phyloP scores from a whole-genome alignment of 2,797 vertebrate genomes.

The Acipenser ruthenus region DNA sequence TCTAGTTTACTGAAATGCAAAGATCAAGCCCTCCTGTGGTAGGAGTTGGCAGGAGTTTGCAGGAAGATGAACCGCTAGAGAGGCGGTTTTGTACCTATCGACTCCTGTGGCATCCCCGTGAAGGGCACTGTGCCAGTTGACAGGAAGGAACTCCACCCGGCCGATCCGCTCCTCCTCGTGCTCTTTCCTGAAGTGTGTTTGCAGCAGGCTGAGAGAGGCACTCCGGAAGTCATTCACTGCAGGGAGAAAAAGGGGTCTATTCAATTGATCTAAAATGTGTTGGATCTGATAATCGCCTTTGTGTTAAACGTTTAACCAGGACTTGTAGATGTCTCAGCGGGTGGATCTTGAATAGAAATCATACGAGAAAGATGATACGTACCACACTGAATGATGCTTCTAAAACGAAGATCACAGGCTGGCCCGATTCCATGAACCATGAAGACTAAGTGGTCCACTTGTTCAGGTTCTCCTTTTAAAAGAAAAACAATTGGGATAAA shows the following conservation, averaged over 20 bases:
- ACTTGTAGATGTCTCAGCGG: not conserved
- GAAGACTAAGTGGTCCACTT: conserved; percentile 86
- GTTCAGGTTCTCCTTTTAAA: conserved; percentile 69
- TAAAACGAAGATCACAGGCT: conserved; percentile 72
- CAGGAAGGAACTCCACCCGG: conserved; percentile 84
- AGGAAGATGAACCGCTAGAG: not conserved
- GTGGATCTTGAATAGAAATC: too few species aligned
- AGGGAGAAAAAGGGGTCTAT: conserved; percentile 2
- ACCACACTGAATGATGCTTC: conserved; percentile 84
- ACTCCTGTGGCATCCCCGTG: conserved; percentile 82
- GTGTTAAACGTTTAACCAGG: not conserved
- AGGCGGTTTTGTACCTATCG: conserved; percentile 65
- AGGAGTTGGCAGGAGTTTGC: too few species aligned
- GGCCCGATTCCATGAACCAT: conserved; percentile 92
- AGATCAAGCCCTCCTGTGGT: fast-evolving
- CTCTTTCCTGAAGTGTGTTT: conserved; percentile 78
- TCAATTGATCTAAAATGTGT: too few species aligned
- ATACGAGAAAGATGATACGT: conserved; percentile 22
- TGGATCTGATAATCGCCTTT: too few species aligned
- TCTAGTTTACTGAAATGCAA: not conserved
- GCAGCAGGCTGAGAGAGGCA: conserved; percentile 77
- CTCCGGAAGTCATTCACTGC: conserved; percentile 86
- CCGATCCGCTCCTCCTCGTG: conserved; percentile 75
- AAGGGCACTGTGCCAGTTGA: conserved; percentile 88
- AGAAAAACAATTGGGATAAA: conserved; percentile 10